Percentiles rank a stretch among this genome's conserved stretches.
Conservation (phyloP, 1,140 invertebrate species). For the Homalodisca vitripennis region DNA sequence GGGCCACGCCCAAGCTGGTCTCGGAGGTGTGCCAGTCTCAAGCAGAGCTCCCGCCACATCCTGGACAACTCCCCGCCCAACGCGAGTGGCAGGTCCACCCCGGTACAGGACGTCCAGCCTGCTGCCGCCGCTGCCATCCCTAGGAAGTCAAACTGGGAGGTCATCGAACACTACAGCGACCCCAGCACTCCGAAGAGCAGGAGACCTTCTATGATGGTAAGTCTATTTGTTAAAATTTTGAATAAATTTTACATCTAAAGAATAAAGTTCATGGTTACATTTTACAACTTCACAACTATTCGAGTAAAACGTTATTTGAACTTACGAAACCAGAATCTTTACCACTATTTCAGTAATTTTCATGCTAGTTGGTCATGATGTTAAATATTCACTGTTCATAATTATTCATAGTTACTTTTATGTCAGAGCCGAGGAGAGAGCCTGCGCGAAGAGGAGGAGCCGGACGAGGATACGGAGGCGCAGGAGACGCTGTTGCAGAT, state of each 20-base stretch:
- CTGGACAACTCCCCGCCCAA: conserved; percentile 20
- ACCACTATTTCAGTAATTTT: no score
- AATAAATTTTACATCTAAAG: no score
- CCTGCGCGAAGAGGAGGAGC: conserved; percentile 28
- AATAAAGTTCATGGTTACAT: no score
- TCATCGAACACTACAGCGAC: conserved; percentile 74
- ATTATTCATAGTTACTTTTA: no score
- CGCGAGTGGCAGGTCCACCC: conserved; percentile 23
- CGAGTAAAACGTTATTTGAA: no score
- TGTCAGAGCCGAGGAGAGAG: conserved; percentile 30
- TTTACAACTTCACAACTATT: no score
- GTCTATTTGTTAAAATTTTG: neutral
- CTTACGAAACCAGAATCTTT: no score
- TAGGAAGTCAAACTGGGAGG: conserved; percentile 84
- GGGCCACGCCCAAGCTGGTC: conserved; percentile 29
- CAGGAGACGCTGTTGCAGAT: conserved; percentile 41
- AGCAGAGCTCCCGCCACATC: conserved; percentile 30
- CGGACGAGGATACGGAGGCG: conserved; percentile 42
- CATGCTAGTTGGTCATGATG: no score
- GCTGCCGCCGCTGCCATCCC: conserved; percentile 50
- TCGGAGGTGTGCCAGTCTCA: conserved; percentile 34
- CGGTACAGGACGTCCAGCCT: conserved; percentile 41
- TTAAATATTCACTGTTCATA: no score
- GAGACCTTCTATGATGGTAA: conserved; percentile 27
- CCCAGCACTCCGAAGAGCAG: conserved; percentile 35